These are phyloP conservation scores for Pampusana beccarii DNA, from an alignment of 2,113 vertebrate genomes.

Conservation along the genomic window DNA sequence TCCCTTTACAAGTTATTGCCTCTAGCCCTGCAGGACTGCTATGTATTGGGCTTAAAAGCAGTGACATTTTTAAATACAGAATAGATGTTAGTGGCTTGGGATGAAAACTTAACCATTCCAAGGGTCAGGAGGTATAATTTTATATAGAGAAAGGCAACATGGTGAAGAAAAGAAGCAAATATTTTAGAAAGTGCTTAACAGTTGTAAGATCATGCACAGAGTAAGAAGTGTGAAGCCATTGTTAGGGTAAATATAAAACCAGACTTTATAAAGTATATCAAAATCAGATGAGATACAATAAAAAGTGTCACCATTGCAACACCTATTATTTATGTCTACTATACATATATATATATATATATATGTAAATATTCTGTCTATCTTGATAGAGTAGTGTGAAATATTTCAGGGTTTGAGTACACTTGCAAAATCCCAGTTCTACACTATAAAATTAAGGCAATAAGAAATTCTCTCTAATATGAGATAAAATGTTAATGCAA, in stretches of 20 bases:
- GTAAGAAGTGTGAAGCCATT: not conserved
- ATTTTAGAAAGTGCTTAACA: not conserved
- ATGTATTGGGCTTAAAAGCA: constrained; percentile 27
- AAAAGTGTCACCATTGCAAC: not conserved
- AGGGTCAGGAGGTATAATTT: not conserved
- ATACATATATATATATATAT: not conserved
- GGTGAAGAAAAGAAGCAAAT: not conserved
- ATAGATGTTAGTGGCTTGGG: not conserved
- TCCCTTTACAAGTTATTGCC: constrained; percentile 23
- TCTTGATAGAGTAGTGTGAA: not conserved
- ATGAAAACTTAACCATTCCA: constrained; percentile 20
- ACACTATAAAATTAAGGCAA: not conserved
- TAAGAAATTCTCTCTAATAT: not conserved
- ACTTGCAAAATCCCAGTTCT: not conserved
- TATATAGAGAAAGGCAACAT: not conserved
- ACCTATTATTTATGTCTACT: not conserved
- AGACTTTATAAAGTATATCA: not conserved
- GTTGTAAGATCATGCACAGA: not conserved
- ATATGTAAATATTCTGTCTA: not conserved
- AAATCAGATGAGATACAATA: not conserved
- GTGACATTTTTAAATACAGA: constrained; percentile 47
- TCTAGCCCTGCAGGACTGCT: not conserved
- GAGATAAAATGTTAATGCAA: not conserved
- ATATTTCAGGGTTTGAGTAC: not conserved
- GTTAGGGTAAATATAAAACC: not conserved